Evolutionary conservation across 2,797 vertebrate genomes (phyloP).

Genomic region (Channa striata): DNA sequence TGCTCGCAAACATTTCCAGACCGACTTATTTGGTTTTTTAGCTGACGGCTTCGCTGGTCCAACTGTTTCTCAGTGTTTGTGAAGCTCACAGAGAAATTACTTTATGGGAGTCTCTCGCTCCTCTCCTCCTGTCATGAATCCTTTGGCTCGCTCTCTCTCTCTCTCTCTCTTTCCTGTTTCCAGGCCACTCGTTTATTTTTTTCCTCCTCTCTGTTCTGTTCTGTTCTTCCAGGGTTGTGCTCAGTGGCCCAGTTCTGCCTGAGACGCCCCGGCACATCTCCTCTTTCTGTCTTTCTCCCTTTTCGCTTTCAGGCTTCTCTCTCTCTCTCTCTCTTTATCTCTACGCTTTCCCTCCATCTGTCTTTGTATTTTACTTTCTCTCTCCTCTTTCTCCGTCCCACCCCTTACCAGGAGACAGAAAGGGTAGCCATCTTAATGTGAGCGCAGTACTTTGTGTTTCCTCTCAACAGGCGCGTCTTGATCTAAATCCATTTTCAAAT

Average conservation of each 20-base stretch:
- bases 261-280: conserved; percentile 58
- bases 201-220: conserved; percentile 54
- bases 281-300: conserved; percentile 46
- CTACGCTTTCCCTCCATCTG: conserved; percentile 35
- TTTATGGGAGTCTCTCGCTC: conserved; percentile 51
- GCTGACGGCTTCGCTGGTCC: conserved; percentile 39
- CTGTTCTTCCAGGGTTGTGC: conserved; percentile 69
- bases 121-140: conserved; percentile 62
- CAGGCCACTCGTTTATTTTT: conserved; percentile 65
- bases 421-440: conserved; percentile 61
- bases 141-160: conserved; percentile 17
- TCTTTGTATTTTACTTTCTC: conserved; percentile 40
- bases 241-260: conserved; percentile 78
- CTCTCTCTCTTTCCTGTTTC: conserved; percentile 47
- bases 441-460: conserved; percentile 26
- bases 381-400: conserved; percentile 20
- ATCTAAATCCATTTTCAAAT: conserved; percentile 38
- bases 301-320: conserved; percentile 28
- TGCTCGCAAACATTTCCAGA: conserved; percentile 51
- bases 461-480: conserved; percentile 8
- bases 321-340: conserved; percentile 6
- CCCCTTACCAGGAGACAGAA: conserved; percentile 25
- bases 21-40: conserved; percentile 42
- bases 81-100: conserved; percentile 46
- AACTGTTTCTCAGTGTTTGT: conserved; percentile 53